Evolutionary conservation across 2,888 invertebrate species (phyloP), one percentile per base, ranked within the genome.

Genomic region (Proisotoma minuta): DNA sequence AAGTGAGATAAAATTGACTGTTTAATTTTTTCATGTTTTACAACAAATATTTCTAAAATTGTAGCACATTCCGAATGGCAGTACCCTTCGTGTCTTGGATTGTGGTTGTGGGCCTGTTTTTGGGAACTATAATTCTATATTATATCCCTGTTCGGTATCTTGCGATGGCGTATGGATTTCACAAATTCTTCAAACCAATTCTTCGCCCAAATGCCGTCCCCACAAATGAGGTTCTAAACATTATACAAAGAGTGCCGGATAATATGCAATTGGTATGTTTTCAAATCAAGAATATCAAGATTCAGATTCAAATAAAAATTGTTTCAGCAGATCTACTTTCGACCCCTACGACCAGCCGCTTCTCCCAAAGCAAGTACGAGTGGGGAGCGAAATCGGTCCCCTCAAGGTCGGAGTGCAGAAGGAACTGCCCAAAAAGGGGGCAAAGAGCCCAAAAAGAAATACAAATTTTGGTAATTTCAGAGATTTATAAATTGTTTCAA

Each of bases 1-100:
- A 98, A 98, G 95, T 96, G 82, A 79, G 83, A 79, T 10, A n/a
- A 24, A 51, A 59, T 34, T 8, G 34, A 34, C 34, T 10, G 15
- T 10, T 10, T 34, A 15, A 10, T 34, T 34, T 34, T 8, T 15
- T 15, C 34, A 34, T 34, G 8, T 8, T 15, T 34, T 47, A 47
- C n/a, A 8, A 47, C 20, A n/a, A 5, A 49, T 49, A 18, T 49
- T 49, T 24, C 49, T 5, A 18, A 10, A 34, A 10, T 34, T 63
- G 23, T 54, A 73, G 73, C 56, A 69, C 69, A 34, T 69, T 73
- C 58, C 57, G 71, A 40, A 71, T 73, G 72, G 68, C 65, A 15
- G 70, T 73, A 20, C 73, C 72, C 12, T 73, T 73, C 64, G 66
- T 73, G 39, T 66, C 71, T 8, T 73, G 73, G 72, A 52, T 73